Conservation (phyloP, 2,113 vertebrate genomes). For the Caloenas nicobarica region DNA sequence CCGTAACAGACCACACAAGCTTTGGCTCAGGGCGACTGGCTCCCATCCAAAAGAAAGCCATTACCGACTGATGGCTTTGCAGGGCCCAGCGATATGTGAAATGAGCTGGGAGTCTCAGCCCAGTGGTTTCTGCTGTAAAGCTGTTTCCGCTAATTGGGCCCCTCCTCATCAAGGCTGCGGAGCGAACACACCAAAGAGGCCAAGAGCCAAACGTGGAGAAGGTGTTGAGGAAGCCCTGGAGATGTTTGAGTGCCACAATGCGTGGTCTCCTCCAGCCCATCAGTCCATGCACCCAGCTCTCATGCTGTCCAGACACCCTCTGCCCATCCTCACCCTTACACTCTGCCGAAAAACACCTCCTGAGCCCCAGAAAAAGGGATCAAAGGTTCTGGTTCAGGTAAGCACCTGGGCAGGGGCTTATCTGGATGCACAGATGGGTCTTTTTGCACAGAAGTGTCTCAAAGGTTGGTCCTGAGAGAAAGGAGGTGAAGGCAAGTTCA, state of each 20-base stretch:
- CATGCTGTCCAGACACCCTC: accelerated
- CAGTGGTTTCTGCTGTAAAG: neutral
- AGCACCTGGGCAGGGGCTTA: neutral
- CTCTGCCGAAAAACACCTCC: neutral
- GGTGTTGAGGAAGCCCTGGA: neutral
- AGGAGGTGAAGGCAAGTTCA: neutral
- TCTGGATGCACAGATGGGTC: neutral
- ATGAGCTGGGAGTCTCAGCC: constrained; percentile 18
- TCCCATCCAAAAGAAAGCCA: neutral
- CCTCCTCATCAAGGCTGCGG: neutral
- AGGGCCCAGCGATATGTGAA: neutral
- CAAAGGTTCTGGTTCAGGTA: neutral
- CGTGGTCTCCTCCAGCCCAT: neutral
- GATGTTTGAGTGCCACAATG: neutral
- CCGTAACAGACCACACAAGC: neutral
- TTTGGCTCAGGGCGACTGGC: accelerated
- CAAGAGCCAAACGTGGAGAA: neutral
- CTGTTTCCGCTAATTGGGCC: neutral
- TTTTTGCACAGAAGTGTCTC: neutral
- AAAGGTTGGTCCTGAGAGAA: neutral
- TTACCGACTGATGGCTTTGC: neutral
- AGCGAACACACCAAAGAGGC: neutral
- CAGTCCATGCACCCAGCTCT: accelerated
- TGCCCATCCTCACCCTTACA: neutral
- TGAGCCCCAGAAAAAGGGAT: neutral